Evolutionary conservation across 2,113 vertebrate species (phyloP), one percentile per base, ranked within the genome.

Genomic region (Ornithorhynchus anatinus): DNA sequence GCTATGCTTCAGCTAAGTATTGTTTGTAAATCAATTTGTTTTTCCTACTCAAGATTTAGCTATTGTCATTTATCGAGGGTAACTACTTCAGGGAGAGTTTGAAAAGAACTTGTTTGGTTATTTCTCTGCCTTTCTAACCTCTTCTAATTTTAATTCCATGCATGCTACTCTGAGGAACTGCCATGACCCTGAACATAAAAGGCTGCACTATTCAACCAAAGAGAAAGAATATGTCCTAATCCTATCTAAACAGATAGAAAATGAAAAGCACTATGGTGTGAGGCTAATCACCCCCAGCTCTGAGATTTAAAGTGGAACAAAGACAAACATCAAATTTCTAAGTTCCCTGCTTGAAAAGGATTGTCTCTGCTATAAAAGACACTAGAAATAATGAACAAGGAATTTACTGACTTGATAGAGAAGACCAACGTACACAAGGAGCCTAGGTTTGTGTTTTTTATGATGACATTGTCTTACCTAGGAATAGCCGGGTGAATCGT

Each of bases 61-160:
- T n/a, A 43, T 31, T 60, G 83, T 72, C 69, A 56, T 47, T 77
- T 81, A 56, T 64, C 62, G 75, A 54, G 50, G 63, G 63, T 48
- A 70, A 40, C 7, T n/a, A n/a, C n/a, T n/a, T 39, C 27, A 33
- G 14, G 40, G 25, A 38, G n/a, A n/a, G n/a, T n/a, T n/a, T n/a
- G n/a, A n/a, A n/a, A n/a, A n/a, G n/a, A 48, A 35, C 33, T 72
- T 44, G 35, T 52, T 77, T 69, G 51, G 15, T 45, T 6, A 36
- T 51, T 54, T 56, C 7, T 20, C 22, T 23, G 67, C 38, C 56
- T 23, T 61, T 17, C 1, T 40, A 27, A n/a, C 32, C 2, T 33
- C 58, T 66, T 74, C 29, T 56, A 53, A 47, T 35, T 52, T 25
- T 80, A 70, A 67, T 20, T 62, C 58, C 20, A 6, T 12, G 25